A percentile compares a stretch with the other conserved stretches of the same genome.
phyloP scores from a whole-genome alignment of 2,888 invertebrate species.

The Elmis aenea region DNA sequence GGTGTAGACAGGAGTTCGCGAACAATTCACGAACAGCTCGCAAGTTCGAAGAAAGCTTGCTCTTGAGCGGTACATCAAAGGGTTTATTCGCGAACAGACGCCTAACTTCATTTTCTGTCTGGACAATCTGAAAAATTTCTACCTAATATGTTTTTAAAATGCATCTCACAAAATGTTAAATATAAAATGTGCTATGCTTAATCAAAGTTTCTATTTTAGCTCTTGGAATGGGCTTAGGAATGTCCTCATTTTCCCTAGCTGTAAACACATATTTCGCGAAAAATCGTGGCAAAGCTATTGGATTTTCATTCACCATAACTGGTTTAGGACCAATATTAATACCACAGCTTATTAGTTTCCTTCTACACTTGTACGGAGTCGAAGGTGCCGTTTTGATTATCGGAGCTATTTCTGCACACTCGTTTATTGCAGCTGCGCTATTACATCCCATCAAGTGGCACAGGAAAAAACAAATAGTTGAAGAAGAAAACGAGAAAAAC shows the following conservation, averaged over 20 bases:
- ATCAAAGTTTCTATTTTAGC: conserved; percentile 44
- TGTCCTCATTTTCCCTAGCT: conserved; percentile 59
- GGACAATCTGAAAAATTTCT: no score
- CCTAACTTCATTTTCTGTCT: no score
- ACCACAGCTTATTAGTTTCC: conserved; percentile 56
- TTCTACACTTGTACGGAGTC: conserved; percentile 54
- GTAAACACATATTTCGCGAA: conserved; percentile 61
- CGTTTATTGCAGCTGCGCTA: conserved; percentile 54
- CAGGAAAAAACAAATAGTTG: conserved; percentile 34
- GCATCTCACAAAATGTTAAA: no score
- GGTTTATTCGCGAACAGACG: no score
- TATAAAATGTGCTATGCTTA: no score
- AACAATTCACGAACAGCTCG: no score
- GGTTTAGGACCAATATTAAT: conserved; percentile 61
- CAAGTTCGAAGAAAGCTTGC: no score
- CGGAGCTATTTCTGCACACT: conserved; percentile 58
- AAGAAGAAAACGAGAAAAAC: conserved; percentile 10
- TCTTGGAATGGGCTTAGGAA: conserved; percentile 55
- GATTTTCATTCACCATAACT: conserved; percentile 59
- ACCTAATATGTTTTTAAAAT: no score
- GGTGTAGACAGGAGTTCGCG: no score
- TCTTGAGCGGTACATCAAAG: no score
- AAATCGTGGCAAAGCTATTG: conserved; percentile 55
- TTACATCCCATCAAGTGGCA: conserved; percentile 67
- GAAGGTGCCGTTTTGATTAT: conserved; percentile 59